phyloP scores from a whole-genome alignment of 1,140 invertebrate species.

The Drosophila albomicans region DNA sequence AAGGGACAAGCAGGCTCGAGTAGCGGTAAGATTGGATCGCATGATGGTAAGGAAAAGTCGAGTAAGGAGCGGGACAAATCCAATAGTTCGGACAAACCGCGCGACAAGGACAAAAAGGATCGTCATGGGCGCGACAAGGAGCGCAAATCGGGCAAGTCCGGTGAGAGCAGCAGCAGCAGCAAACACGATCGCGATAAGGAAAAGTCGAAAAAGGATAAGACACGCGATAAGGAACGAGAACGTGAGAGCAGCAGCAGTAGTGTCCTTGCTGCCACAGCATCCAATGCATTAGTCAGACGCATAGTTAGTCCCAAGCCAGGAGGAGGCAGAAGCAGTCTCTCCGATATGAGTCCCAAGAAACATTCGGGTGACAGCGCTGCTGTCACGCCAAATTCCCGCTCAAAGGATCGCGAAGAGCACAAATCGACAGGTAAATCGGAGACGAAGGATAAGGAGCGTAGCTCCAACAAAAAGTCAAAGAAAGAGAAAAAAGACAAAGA shows the following conservation, averaged over 20 bases:
- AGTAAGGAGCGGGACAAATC: conserved; percentile 79
- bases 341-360: conserved; percentile 71
- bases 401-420: conserved; percentile 82
- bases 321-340: conserved; percentile 25
- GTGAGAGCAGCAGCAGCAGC: conserved; percentile 86
- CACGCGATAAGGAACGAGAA: conserved; percentile 87
- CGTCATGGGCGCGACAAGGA: conserved; percentile 88
- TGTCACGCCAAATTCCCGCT: conserved; percentile 47
- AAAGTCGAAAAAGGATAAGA: conserved; percentile 88
- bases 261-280: conserved; percentile 6
- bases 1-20: conserved; percentile 71
- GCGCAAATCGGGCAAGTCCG: conserved; percentile 70
- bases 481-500: conserved; percentile 86
- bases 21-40: conserved; percentile 38
- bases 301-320: conserved; percentile 86
- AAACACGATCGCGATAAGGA: conserved; percentile 88
- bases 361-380: conserved; percentile 20
- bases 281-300: conserved; percentile 85
- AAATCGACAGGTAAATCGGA: conserved; percentile 74
- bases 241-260: conserved; percentile 85
- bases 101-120: conserved; percentile 88
- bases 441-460: conserved; percentile 85
- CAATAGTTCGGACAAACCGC: conserved; percentile 60
- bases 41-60: conserved; percentile 69
- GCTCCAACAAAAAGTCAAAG: conserved; percentile 86